These are phyloP conservation scores for Caenorhabditis sp. DNA, from an alignment of 2,888 invertebrate genomes.

Conservation along the genomic window DNA sequence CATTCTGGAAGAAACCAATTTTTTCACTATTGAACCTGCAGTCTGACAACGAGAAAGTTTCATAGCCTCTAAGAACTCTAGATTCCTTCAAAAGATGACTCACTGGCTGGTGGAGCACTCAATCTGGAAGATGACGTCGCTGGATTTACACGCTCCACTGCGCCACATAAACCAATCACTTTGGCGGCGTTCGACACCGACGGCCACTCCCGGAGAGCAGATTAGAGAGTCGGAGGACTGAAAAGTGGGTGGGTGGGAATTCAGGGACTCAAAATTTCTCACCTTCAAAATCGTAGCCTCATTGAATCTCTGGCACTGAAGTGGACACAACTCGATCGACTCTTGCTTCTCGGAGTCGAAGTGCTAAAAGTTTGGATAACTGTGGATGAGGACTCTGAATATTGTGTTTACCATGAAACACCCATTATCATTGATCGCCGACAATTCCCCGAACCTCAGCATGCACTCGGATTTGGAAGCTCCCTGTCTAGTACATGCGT, in stretches of 20 bases:
- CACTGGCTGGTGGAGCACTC: slow-evolving; percentile 49
- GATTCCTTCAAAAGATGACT: neutral
- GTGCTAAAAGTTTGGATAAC: slow-evolving; percentile 43
- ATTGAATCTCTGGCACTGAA: slow-evolving; percentile 56
- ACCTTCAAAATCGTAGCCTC: slow-evolving; percentile 48
- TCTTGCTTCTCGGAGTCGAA: slow-evolving; percentile 44
- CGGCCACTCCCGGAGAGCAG: slow-evolving; percentile 51
- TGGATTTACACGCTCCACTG: slow-evolving; percentile 48
- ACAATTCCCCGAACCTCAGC: slow-evolving; percentile 58
- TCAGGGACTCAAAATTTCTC: too few species aligned
- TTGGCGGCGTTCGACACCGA: slow-evolving; percentile 63
- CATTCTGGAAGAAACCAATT: neutral
- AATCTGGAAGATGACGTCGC: slow-evolving; percentile 51
- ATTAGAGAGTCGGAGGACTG: slow-evolving; percentile 48
- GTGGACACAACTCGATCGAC: slow-evolving; percentile 55
- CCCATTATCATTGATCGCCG: slow-evolving; percentile 62
- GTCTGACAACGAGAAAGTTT: neutral
- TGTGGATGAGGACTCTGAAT: too few species aligned
- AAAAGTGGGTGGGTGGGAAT: too few species aligned
- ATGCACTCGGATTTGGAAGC: slow-evolving; percentile 50
- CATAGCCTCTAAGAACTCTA: neutral
- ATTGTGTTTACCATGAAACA: slow-evolving; percentile 62
- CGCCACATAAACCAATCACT: slow-evolving; percentile 66
- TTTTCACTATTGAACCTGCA: neutral
- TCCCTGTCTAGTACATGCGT: slow-evolving; percentile 39